Percentiles rank a stretch among this genome's conserved stretches.
Evolutionary conservation across 2,113 vertebrate genomes (phyloP).

Genomic region (Illadopsis cleaveri): DNA sequence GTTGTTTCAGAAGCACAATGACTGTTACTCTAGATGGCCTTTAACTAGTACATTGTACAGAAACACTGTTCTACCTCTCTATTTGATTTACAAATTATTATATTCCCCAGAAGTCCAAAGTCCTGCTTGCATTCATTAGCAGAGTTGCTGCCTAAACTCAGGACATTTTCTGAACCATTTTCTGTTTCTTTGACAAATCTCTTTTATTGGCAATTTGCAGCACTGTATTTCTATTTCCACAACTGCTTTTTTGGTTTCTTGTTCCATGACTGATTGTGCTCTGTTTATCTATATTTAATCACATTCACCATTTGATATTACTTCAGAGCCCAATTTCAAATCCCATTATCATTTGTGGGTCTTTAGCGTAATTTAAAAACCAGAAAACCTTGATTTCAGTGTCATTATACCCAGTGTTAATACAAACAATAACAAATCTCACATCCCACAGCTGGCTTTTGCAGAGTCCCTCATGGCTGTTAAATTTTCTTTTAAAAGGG

Average conservation of each 20-base stretch:
- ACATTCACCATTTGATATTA: neutral
- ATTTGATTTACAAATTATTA: neutral
- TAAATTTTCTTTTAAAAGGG: neutral
- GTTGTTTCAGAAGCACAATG: neutral
- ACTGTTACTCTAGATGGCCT: neutral
- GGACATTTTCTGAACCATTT: neutral
- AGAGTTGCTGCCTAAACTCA: neutral
- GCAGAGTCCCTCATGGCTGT: neutral
- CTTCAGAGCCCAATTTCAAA: slow-evolving; percentile 31
- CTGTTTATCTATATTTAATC: slow-evolving; percentile 24
- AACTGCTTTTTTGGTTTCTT: slow-evolving; percentile 21
- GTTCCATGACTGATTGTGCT: neutral
- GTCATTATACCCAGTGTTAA: neutral
- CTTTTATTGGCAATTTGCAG: neutral
- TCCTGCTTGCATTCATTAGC: neutral
- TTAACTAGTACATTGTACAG: neutral
- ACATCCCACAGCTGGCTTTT: neutral
- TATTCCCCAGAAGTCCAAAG: neutral
- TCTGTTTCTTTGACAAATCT: neutral
- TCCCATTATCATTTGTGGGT: neutral
- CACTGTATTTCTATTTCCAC: slow-evolving; percentile 2
- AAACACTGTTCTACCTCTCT: neutral
- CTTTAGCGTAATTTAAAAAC: slow-evolving; percentile 6
- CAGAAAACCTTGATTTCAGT: neutral
- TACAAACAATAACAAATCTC: neutral